These are phyloP conservation scores for Tetrao urogallus DNA, from an alignment of 2,113 vertebrate species.

Conservation along the genomic window DNA sequence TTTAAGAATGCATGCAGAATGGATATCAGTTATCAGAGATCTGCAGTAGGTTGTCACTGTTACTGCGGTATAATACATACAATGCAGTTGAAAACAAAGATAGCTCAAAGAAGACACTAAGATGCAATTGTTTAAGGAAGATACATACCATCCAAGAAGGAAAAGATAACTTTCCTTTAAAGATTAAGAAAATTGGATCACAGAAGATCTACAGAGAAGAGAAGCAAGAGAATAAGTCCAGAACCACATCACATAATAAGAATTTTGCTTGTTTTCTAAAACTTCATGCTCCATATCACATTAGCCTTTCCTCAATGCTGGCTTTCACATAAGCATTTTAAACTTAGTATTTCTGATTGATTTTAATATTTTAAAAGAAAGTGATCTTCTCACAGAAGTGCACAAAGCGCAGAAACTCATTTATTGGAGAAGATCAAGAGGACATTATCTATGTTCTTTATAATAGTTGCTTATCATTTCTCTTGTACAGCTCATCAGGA, in stretches of 20 bases:
- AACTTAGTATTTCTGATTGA: background rate
- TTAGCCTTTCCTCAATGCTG: background rate
- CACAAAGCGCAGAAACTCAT: background rate
- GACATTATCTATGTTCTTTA: background rate
- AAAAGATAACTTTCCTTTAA: background rate
- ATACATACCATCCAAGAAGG: background rate
- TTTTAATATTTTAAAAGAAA: background rate
- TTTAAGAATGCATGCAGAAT: background rate
- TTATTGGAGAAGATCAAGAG: background rate
- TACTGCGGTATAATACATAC: fast-evolving
- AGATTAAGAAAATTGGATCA: background rate
- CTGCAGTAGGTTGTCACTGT: background rate
- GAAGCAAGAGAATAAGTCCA: background rate
- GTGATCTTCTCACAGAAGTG: background rate
- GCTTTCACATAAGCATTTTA: background rate
- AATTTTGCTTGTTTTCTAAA: background rate
- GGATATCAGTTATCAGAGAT: background rate
- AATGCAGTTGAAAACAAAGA: background rate
- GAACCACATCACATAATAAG: background rate
- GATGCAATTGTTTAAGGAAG: background rate
- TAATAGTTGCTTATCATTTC: background rate
- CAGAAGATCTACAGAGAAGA: background rate
- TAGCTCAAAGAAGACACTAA: background rate
- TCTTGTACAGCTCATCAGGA: background rate
- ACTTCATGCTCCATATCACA: background rate